Percentiles rank a stretch among this genome's conserved stretches.
These are phyloP conservation scores for Matsumyia berberina DNA, from an alignment of 2,888 invertebrate genomes.

Conservation along the genomic window DNA sequence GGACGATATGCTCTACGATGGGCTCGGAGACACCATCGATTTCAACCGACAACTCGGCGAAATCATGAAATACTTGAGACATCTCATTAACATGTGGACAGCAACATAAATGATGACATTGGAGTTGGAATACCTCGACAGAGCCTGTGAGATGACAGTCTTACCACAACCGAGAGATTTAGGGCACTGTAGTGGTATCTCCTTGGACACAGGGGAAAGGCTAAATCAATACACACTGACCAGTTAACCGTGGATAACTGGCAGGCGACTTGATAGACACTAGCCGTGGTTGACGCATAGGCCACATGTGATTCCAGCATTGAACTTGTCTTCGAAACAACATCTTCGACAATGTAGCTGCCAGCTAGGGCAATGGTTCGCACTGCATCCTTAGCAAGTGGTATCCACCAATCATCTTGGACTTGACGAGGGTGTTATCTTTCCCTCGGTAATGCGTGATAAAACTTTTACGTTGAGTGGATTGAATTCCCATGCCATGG, in stretches of 20 bases:
- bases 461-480: constrained; percentile 94
- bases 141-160: constrained; percentile 99
- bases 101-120: constrained; percentile 99
- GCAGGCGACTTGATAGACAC: constrained; percentile 99
- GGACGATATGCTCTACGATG: constrained; percentile 99
- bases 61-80: constrained; percentile 99
- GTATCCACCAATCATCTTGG: constrained; percentile 97
- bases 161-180: constrained; percentile 99
- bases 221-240: constrained; percentile 98
- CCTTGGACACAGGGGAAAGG: constrained; percentile 99
- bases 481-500: constrained; percentile 95
- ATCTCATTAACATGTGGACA: constrained; percentile 99
- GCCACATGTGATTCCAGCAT: constrained; percentile 99
- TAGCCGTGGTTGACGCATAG: constrained; percentile 98
- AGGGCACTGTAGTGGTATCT: constrained; percentile 99
- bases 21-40: constrained; percentile 98
- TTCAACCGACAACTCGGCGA: constrained; percentile 98
- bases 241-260: constrained; percentile 98
- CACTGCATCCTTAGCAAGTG: constrained; percentile 97
- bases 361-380: constrained; percentile 97
- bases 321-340: constrained; percentile 99
- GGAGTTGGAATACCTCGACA: constrained; percentile 99
- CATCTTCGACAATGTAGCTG: constrained; percentile 96
- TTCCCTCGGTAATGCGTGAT: constrained; percentile 99
- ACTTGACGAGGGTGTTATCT: constrained; percentile 99